phyloP scores from a whole-genome alignment of 2,797 vertebrate genomes.

The Anguilla marmorata region DNA sequence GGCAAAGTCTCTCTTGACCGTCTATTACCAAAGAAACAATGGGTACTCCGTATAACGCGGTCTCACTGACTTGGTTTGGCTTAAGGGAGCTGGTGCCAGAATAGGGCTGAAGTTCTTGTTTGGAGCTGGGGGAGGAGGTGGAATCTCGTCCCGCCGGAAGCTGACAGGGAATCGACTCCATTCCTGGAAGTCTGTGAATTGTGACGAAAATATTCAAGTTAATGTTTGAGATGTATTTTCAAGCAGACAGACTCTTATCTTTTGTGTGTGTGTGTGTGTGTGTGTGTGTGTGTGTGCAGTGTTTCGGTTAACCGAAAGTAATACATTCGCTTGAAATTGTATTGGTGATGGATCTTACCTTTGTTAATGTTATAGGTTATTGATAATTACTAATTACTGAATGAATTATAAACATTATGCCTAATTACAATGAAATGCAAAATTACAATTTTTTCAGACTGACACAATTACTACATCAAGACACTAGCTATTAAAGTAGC shows the following conservation, averaged over 20 bases:
- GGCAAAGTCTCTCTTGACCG: slow-evolving; percentile 88
- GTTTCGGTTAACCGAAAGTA: background rate
- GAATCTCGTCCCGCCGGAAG: slow-evolving; percentile 84
- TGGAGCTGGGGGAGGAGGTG: slow-evolving; percentile 82
- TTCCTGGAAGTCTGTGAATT: slow-evolving; percentile 75
- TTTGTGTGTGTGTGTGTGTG: too few relatives aligned
- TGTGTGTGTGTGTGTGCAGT: background rate
- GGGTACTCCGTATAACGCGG: slow-evolving; percentile 90
- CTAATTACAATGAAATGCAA: background rate
- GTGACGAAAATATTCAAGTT: slow-evolving; percentile 30
- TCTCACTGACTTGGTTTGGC: slow-evolving; percentile 95
- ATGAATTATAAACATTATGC: background rate
- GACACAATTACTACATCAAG: background rate
- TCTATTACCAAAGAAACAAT: slow-evolving; percentile 95
- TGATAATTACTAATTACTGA: background rate
- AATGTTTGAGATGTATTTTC: slow-evolving; percentile 1
- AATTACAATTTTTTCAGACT: background rate
- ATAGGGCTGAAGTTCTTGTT: slow-evolving; percentile 85
- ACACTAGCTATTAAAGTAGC: background rate
- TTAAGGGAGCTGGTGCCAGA: slow-evolving; percentile 82
- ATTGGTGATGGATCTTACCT: background rate
- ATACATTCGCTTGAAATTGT: background rate
- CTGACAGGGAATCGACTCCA: slow-evolving; percentile 91
- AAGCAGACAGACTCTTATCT: background rate
- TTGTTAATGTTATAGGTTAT: background rate